phyloP scores from a whole-genome alignment of 2,888 invertebrate genomes.

The Lucinisca nassula region DNA sequence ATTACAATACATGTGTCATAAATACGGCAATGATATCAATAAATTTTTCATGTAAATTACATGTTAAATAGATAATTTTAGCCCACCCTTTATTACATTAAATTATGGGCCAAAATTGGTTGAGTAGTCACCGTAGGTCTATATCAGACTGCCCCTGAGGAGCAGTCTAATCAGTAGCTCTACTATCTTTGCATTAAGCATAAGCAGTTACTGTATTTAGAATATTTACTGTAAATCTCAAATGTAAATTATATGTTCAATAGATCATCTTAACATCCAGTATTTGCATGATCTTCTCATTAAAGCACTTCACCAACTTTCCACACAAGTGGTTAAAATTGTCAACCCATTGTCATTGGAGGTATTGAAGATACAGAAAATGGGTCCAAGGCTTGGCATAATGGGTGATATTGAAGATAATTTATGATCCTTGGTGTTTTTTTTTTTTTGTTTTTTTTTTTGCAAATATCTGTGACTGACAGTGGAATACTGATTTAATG shows the following conservation, averaged over 20 bases:
- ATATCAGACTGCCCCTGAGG: no score
- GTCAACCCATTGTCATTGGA: not conserved
- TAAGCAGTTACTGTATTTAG: no score
- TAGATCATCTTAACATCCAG: not conserved
- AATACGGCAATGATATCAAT: not conserved
- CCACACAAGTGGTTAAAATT: not conserved
- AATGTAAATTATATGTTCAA: not conserved
- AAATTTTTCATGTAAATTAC: not conserved
- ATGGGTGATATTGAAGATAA: not conserved
- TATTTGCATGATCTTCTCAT: not conserved
- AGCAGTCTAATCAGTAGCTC: no score
- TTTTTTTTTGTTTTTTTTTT: not conserved
- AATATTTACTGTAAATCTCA: no score
- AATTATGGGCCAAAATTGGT: no score
- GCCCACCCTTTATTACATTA: no score
- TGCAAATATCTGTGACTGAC: not conserved
- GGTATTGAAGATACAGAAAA: not conserved
- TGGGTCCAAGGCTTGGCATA: not conserved
- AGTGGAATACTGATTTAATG: not conserved
- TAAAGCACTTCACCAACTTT: not conserved
- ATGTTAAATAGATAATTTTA: not conserved
- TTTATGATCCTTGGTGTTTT: not conserved
- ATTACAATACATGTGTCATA: not conserved
- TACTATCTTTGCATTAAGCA: no score
- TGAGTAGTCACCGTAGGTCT: no score